These are phyloP conservation scores for Oscheius sp. DNA, from an alignment of 2,888 invertebrate genomes.

Conservation along the genomic window DNA sequence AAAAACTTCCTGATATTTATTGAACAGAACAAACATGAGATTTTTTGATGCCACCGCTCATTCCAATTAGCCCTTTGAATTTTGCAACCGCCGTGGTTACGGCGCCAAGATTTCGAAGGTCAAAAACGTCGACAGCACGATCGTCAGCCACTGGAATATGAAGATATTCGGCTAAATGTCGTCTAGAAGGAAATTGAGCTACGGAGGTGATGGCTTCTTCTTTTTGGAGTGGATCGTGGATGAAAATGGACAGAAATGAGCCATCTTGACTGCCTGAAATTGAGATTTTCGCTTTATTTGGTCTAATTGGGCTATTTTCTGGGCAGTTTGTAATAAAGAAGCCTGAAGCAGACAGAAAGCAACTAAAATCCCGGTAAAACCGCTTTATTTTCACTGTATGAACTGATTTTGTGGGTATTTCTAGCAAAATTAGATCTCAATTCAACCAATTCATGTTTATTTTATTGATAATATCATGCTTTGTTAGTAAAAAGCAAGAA, in stretches of 20 bases:
- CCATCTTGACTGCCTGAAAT: slow-evolving; percentile 67
- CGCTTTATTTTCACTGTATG: too few relatives aligned
- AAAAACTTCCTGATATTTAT: too few relatives aligned
- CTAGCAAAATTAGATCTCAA: too few relatives aligned
- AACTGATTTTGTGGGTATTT: too few relatives aligned
- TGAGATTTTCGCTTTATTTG: too few relatives aligned
- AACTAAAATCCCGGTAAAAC: too few relatives aligned
- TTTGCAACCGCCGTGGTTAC: slow-evolving; percentile 65
- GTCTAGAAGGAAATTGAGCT: slow-evolving; percentile 58
- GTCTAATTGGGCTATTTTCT: background rate
- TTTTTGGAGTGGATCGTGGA: slow-evolving; percentile 53
- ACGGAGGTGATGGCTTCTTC: slow-evolving; percentile 53
- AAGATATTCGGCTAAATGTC: slow-evolving; percentile 65
- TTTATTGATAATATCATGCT: too few relatives aligned
- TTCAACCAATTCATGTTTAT: too few relatives aligned
- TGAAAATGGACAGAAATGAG: slow-evolving; percentile 60
- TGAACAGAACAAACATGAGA: slow-evolving; percentile 53
- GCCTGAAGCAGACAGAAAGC: too few relatives aligned
- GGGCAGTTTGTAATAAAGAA: too few relatives aligned
- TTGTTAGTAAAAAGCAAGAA: too few relatives aligned
- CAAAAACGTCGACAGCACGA: slow-evolving; percentile 54
- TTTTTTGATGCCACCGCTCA: slow-evolving; percentile 50
- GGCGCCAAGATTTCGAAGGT: slow-evolving; percentile 63
- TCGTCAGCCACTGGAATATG: slow-evolving; percentile 58
- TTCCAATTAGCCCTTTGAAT: slow-evolving; percentile 58